Percentiles rank a stretch among this genome's conserved stretches.
phyloP scores from a whole-genome alignment of 2,113 vertebrate species.

The rabbit (Oryctolagus cuniculus) region mOryCun1.1 NC_091440.1:31532501-31533000 shows the following conservation, averaged over 20 bases:
- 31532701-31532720: not conserved
- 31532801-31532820: not conserved
- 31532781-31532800: not conserved
- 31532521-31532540: not conserved
- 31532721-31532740: not conserved
- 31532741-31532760: not conserved
- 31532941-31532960: not conserved
- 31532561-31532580: not conserved
- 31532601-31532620: not conserved
- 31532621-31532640: not conserved
- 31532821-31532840: not conserved
- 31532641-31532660: not conserved
- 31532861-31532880: not conserved
- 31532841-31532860: not conserved
- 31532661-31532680: not conserved
- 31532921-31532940: not conserved
- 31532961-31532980: not conserved
- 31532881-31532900: slow-evolving; percentile 17
- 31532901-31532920: not conserved
- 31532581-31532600: not conserved
- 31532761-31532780: not conserved
- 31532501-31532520: not conserved
- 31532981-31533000: not conserved
- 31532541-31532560: not conserved
- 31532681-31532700: not conserved